phyloP scores from a whole-genome alignment of 2,888 invertebrate species.

The Synergus laeviventris region DNA sequence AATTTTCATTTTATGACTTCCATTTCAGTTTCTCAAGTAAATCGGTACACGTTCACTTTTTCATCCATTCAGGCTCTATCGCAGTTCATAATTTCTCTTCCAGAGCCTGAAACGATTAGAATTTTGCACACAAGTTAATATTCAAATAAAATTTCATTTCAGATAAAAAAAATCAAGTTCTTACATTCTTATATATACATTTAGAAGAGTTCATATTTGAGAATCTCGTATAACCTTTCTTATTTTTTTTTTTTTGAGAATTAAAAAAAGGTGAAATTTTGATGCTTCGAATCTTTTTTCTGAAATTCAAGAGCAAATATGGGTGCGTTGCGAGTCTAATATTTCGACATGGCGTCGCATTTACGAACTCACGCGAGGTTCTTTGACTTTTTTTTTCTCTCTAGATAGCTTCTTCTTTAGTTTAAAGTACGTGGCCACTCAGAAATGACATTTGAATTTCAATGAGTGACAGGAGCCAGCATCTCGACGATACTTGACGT shows the following conservation, averaged over 20 bases:
- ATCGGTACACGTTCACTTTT: neutral
- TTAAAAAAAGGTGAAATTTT: constrained; percentile 17
- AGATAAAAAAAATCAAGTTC: neutral
- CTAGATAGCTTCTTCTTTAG: constrained; percentile 50
- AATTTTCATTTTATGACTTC: constrained; percentile 10
- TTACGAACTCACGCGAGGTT: constrained; percentile 44
- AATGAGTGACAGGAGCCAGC: constrained; percentile 53
- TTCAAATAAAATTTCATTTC: too few relatives aligned
- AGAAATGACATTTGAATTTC: constrained; percentile 64
- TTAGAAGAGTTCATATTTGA: neutral
- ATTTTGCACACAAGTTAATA: neutral
- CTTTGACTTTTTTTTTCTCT: constrained; percentile 5
- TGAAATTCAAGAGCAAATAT: constrained; percentile 64
- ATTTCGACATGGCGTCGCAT: constrained; percentile 58
- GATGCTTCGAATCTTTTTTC: constrained; percentile 51
- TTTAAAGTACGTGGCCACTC: constrained; percentile 58
- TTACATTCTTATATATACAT: neutral
- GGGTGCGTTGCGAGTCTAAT: constrained; percentile 59
- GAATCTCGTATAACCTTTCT: neutral
- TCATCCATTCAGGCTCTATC: neutral
- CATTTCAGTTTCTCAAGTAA: neutral
- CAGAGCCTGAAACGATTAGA: neutral
- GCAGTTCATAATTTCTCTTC: constrained; percentile 22
- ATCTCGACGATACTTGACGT: constrained; percentile 21
- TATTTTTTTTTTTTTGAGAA: constrained; percentile 1